These are phyloP conservation scores for Cossypha caffra DNA, from an alignment of 2,797 vertebrate species.

Conservation along the genomic window DNA sequence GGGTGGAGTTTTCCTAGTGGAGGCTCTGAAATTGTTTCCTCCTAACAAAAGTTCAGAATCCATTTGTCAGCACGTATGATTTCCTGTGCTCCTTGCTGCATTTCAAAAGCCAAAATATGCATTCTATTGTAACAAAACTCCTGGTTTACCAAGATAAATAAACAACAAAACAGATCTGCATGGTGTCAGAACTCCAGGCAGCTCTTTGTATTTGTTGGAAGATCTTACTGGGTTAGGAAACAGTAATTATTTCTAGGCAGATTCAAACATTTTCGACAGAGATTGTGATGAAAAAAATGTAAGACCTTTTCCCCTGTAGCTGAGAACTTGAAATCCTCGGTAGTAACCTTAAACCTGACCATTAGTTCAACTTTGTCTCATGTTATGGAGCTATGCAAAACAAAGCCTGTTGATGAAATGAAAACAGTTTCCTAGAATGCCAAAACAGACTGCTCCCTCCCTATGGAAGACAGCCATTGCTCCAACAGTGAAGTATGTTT, in stretches of 20 bases:
- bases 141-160: constrained; percentile 12
- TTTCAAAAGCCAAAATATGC: neutral
- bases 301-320: neutral
- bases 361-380: neutral
- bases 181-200: neutral
- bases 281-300: neutral
- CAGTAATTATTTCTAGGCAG: neutral
- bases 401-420: neutral
- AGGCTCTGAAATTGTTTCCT: constrained; percentile 20
- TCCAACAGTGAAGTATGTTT: neutral
- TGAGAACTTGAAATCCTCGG: neutral
- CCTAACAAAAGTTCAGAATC: constrained; percentile 2
- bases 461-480: neutral
- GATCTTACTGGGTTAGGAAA: neutral
- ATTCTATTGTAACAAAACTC: neutral
- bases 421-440: neutral
- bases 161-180: neutral
- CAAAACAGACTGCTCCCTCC: neutral
- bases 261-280: neutral
- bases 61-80: constrained; percentile 36
- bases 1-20: constrained; percentile 22
- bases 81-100: constrained; percentile 24
- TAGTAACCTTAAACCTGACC: neutral
- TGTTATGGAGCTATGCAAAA: neutral
- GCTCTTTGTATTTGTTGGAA: constrained; percentile 28